Evolutionary conservation across 2,888 invertebrate genomes (phyloP).

Genomic region (Crocallis elinguaria): DNA sequence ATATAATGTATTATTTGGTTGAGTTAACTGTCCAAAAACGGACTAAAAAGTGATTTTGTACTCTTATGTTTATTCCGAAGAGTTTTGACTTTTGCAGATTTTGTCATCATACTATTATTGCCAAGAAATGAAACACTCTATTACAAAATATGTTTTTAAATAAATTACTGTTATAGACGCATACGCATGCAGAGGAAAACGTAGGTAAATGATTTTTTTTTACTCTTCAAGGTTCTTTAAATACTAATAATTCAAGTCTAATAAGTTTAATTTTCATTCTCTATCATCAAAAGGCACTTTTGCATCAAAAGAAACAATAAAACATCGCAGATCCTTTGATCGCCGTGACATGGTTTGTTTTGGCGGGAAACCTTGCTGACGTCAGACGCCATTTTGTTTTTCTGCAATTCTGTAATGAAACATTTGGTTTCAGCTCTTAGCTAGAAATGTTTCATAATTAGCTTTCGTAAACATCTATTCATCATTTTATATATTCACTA

Average conservation of each 20-base stretch:
- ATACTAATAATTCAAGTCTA: conserved; percentile 3
- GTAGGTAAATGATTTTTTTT: no score
- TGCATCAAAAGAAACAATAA: conserved; percentile 57
- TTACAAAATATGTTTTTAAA: no score
- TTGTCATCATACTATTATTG: no score
- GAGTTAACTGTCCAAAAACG: no score
- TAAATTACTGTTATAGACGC: no score
- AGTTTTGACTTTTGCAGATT: no score
- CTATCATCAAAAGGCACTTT: conserved; percentile 29
- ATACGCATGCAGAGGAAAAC: no score
- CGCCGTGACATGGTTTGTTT: conserved; percentile 58
- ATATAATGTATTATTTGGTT: no score
- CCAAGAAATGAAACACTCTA: no score
- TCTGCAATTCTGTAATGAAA: conserved; percentile 24
- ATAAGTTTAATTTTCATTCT: conserved; percentile 19
- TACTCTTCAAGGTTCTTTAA: neutral
- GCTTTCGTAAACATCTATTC: conserved; percentile 11
- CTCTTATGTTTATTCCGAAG: no score
- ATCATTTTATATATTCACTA: neutral
- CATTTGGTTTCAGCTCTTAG: conserved; percentile 17
- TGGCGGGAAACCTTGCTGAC: conserved; percentile 54
- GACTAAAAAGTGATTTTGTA: no score
- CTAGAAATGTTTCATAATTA: conserved; percentile 15
- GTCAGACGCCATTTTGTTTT: conserved; percentile 41
- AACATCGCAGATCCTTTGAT: conserved; percentile 52